Evolutionary conservation across 2,113 vertebrate genomes (phyloP), one percentile per base, ranked within the genome.

Genomic region (Lates calcarifer): DNA sequence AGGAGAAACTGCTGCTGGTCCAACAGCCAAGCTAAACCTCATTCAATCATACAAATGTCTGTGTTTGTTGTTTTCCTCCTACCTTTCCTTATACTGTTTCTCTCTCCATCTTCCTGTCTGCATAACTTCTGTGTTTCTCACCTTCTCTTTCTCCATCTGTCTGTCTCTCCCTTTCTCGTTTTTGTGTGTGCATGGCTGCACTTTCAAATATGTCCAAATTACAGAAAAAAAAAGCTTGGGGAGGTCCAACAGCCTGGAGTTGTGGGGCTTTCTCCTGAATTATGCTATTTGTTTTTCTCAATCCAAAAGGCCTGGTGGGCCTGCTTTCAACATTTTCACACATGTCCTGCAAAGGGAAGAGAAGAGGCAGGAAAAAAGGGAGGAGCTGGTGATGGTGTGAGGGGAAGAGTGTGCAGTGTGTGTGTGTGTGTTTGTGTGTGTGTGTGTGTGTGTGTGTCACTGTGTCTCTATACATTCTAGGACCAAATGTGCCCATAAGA

Each of bases 231-330:
- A 72, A 65, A 45, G 26, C 72, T 28, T 41, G 55, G 26, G 66
- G 68, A 20, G 41, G 79, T 85, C 86, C 81, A 86, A 35, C 65
- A 83, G 86, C 90, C 77, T 75, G 70, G 57, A 91, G 91, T 90
- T 77, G 57, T 78, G 57, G 73, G 75, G 57, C 83, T 77, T 72
- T 84, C 92, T 95, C 85, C 67, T 94, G 91, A 94, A 93, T 95
- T 93, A 94, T 93, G 93, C 92, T 75, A 86, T 92, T 94, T 93
- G 90, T 91, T 94, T 91, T 90, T 86, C 84, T 79, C 74, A 77
- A 74, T 87, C 35, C 83, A 86, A 74, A 89, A 92, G 79, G 84
- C 83, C 88, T 89, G 72, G 43, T 35, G 86, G 90, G 85, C 41
- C 73, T 84, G 86, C 92, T 95, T 94, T 93, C 91, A 92, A 94